phyloP scores from a whole-genome alignment of 2,888 invertebrate genomes.

The Timandra comae region DNA sequence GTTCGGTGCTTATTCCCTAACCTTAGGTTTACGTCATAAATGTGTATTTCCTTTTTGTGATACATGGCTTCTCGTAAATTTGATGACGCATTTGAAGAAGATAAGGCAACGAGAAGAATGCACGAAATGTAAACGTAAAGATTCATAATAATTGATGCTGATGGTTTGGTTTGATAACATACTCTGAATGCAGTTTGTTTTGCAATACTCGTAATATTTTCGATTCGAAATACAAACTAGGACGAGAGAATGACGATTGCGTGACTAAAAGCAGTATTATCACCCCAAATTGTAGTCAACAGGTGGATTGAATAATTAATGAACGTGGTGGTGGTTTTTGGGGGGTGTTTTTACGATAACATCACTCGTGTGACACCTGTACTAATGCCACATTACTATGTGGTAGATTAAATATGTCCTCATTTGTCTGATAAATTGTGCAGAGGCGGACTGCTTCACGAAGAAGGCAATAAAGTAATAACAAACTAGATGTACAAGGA shows the following conservation, averaged over 20 bases:
- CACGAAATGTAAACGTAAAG: no score
- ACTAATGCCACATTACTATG: neutral
- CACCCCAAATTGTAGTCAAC: constrained; percentile 43
- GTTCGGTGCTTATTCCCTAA: no score
- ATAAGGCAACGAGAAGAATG: no score
- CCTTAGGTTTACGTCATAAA: no score
- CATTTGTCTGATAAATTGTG: neutral
- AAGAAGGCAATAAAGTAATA: neutral
- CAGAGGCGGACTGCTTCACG: no score
- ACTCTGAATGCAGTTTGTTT: no score
- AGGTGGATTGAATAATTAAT: constrained; percentile 64
- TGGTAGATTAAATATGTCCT: neutral
- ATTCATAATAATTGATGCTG: no score
- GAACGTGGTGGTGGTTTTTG: constrained; percentile 23
- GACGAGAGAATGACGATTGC: constrained; percentile 34
- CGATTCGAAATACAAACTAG: constrained; percentile 25
- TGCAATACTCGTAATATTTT: no score
- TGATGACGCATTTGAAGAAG: no score
- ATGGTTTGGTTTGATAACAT: no score
- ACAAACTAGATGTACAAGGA: neutral
- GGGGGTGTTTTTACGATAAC: constrained; percentile 11
- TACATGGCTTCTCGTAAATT: no score
- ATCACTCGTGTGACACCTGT: constrained; percentile 1
- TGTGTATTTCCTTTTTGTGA: no score
- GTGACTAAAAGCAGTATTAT: constrained; percentile 41